These are phyloP conservation scores for Perca fluviatilis DNA, from an alignment of 2,113 vertebrate species.

Conservation along the genomic window DNA sequence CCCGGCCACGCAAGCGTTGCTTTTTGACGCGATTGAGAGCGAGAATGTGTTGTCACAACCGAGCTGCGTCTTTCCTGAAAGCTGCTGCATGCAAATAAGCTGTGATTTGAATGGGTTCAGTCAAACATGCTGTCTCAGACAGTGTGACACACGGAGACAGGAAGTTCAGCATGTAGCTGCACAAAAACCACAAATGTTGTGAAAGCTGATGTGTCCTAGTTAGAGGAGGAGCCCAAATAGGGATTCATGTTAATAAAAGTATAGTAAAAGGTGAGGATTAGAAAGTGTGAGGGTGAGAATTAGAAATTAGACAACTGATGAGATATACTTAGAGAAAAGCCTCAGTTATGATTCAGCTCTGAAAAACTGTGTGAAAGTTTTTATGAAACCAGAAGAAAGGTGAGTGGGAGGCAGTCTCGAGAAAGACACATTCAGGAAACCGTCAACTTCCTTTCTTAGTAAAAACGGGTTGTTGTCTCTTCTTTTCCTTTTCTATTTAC, in stretches of 20 bases:
- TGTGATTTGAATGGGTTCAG: constrained; percentile 8
- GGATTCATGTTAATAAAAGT: neutral
- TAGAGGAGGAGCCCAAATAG: neutral
- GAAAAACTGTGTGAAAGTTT: neutral
- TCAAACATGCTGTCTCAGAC: neutral
- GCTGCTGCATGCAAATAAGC: neutral
- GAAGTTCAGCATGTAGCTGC: neutral
- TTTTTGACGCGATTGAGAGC: too few species aligned
- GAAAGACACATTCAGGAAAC: constrained; percentile 57
- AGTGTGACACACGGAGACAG: neutral
- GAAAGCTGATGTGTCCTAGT: neutral
- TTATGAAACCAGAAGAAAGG: constrained; percentile 8
- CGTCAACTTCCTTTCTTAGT: constrained; percentile 52
- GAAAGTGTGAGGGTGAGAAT: neutral
- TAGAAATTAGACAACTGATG: neutral
- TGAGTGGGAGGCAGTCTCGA: constrained; percentile 41
- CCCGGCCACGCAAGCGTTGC: too few species aligned
- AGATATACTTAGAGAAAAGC: neutral
- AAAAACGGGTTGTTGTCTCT: constrained; percentile 19
- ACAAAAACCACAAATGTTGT: neutral
- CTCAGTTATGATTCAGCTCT: neutral
- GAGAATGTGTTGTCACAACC: neutral
- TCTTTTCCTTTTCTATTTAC: neutral
- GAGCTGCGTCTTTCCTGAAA: constrained; percentile 19
- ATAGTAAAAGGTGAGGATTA: neutral